Percentiles rank a stretch among this genome's conserved stretches.
These are phyloP conservation scores for Tachina lurida DNA, from an alignment of 2,888 invertebrate genomes.

Conservation along the genomic window DNA sequence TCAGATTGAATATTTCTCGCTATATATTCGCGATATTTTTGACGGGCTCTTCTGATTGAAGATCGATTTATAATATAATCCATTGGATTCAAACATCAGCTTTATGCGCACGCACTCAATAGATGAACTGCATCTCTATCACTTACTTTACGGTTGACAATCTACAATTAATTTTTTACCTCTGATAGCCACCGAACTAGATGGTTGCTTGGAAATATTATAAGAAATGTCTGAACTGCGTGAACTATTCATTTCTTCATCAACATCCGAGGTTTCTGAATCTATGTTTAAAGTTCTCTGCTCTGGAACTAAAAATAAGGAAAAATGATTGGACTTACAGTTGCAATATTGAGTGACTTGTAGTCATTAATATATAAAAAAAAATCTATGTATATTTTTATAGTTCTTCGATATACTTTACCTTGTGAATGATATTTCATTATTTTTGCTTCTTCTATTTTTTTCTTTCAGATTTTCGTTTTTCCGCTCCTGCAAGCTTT, in stretches of 20 bases:
- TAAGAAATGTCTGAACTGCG: background rate
- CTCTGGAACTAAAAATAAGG: background rate
- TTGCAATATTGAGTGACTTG: constrained; percentile 10
- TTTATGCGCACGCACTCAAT: constrained; percentile 29
- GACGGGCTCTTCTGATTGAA: constrained; percentile 16
- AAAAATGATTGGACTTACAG: constrained; percentile 3
- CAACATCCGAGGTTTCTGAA: constrained; percentile 10
- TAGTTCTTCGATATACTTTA: constrained; percentile 23
- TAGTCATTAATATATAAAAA: constrained; percentile 6
- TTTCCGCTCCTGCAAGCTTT: constrained; percentile 15
- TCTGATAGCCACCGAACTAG: background rate
- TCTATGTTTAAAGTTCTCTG: background rate
- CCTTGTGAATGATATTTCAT: constrained; percentile 34
- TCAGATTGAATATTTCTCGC: constrained; percentile 33
- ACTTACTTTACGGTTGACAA: constrained; percentile 20
- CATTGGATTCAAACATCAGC: constrained; percentile 26
- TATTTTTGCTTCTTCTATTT: constrained; percentile 13
- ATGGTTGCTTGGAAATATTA: constrained; percentile 13
- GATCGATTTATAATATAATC: constrained; percentile 4
- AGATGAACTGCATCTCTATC: constrained; percentile 33
- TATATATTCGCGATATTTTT: constrained; percentile 10
- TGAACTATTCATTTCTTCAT: constrained; percentile 5
- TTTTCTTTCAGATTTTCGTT: constrained; percentile 36
- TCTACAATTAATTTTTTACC: constrained; percentile 17
- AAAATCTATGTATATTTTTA: too few species aligned